phyloP scores from a whole-genome alignment of 2,888 invertebrate species.

The Polymixis lichenea region DNA sequence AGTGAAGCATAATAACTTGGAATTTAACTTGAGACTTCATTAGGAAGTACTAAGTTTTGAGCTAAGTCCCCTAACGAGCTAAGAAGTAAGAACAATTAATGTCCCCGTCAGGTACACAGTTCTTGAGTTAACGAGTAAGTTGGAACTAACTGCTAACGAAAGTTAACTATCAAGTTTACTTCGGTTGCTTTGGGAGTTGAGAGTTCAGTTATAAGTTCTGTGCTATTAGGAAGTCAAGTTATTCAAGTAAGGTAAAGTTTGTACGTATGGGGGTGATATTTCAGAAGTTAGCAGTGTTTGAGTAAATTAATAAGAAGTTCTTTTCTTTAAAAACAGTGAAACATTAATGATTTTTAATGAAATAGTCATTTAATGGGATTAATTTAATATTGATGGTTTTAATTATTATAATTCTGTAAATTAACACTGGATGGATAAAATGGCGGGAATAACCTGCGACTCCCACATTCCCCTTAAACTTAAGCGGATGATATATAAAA shows the following conservation, averaged over 20 bases:
- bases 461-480: no score
- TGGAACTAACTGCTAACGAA: constrained; percentile 32
- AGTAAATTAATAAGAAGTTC: neutral
- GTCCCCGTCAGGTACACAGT: neutral
- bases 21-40: constrained; percentile 4
- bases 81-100: constrained; percentile 13
- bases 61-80: constrained; percentile 17
- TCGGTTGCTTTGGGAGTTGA: constrained; percentile 39
- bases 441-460: no score
- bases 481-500: no score
- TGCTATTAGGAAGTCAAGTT: constrained; percentile 14
- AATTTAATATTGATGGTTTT: no score
- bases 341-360: neutral
- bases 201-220: constrained; percentile 3
- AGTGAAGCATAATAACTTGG: constrained; percentile 9
- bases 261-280: constrained; percentile 7
- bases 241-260: constrained; percentile 29
- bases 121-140: constrained; percentile 39
- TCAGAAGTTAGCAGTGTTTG: neutral
- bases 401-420: no score
- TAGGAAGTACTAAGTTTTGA: constrained; percentile 12
- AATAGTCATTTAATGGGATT: no score
- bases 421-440: no score
- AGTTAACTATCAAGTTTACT: constrained; percentile 49
- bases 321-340: neutral